Evolutionary conservation across 2,888 invertebrate genomes (phyloP).

Genomic region (Acanthopleura granulata): DNA sequence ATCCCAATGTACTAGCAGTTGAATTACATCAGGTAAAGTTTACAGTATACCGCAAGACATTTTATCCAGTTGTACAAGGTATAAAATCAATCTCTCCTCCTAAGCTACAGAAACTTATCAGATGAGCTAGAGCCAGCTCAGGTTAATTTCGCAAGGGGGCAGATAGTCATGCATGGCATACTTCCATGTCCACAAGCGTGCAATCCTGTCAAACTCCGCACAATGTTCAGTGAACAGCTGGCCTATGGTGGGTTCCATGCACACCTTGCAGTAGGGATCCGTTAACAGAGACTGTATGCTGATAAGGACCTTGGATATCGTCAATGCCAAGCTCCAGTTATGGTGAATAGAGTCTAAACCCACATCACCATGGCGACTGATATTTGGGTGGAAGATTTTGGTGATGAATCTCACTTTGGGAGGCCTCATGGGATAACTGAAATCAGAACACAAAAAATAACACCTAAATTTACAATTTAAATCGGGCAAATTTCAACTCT

Average conservation of each 20-base stretch:
- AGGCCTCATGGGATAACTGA: slow-evolving; percentile 89
- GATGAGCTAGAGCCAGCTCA: slow-evolving; percentile 44
- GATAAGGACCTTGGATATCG: slow-evolving; percentile 80
- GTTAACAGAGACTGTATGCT: slow-evolving; percentile 69
- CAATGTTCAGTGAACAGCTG: slow-evolving; percentile 82
- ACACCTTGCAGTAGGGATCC: slow-evolving; percentile 89
- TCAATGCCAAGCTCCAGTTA: slow-evolving; percentile 95
- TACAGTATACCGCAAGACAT: no score
- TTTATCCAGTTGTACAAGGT: no score
- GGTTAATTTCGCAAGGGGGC: slow-evolving; percentile 54
- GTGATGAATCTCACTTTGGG: slow-evolving; percentile 93
- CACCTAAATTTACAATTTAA: no score
- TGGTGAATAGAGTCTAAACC: slow-evolving; percentile 95
- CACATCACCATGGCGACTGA: slow-evolving; percentile 94
- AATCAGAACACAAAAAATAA: slow-evolving; percentile 28
- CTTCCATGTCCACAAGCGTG: slow-evolving; percentile 90
- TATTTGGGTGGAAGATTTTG: slow-evolving; percentile 93
- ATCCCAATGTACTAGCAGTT: no score
- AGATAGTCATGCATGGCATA: slow-evolving; percentile 75
- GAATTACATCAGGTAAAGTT: no score
- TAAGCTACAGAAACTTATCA: not conserved
- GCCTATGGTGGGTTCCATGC: slow-evolving; percentile 90
- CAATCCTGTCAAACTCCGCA: slow-evolving; percentile 82
- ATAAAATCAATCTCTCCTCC: no score
- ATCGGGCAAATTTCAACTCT: not conserved